These are phyloP conservation scores for Bombus picipes DNA, from an alignment of 1,140 invertebrate genomes.

Conservation along the genomic window DNA sequence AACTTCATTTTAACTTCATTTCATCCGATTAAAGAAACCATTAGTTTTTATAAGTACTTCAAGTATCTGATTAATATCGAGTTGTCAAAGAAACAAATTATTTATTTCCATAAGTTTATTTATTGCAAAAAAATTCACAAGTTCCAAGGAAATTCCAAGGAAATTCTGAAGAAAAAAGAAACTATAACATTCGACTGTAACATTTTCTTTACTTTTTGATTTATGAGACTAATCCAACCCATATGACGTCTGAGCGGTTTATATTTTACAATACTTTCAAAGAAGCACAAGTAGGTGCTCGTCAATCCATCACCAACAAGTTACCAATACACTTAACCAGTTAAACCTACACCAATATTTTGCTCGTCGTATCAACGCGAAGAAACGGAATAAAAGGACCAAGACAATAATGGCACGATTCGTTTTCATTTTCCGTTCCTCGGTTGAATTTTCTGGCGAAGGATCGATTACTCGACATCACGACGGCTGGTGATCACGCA, in stretches of 20 bases:
- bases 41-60: too few relatives aligned
- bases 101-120: too few relatives aligned
- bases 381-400: not conserved
- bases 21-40: too few relatives aligned
- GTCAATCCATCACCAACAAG: not conserved
- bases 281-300: not conserved
- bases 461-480: slow-evolving; percentile 19
- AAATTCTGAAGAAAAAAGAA: too few relatives aligned
- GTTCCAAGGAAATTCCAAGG: too few relatives aligned
- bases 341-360: not conserved
- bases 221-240: too few relatives aligned
- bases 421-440: not conserved
- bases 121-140: too few relatives aligned
- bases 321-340: not conserved
- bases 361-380: not conserved
- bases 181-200: too few relatives aligned
- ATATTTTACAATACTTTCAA: not conserved
- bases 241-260: not conserved
- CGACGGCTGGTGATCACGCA: slow-evolving; percentile 37
- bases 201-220: too few relatives aligned
- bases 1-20: too few relatives aligned
- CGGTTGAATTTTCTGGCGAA: not conserved
- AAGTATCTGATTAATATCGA: too few relatives aligned
- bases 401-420: not conserved
- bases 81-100: too few relatives aligned